phyloP scores from a whole-genome alignment of 2,113 vertebrate species.

The Kryptolebias marmoratus region DNA sequence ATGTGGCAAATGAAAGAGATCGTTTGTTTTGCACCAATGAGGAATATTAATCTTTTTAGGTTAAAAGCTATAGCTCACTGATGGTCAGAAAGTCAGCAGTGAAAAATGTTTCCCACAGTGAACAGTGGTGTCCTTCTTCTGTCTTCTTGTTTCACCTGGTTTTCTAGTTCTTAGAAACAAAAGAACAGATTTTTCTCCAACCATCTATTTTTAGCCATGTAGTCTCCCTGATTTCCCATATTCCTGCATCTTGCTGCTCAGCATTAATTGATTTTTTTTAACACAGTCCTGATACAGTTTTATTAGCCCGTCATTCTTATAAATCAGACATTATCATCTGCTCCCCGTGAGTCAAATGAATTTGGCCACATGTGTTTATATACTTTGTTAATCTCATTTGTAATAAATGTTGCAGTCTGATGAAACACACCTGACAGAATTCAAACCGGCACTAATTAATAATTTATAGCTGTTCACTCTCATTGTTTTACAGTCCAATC shows the following conservation, averaged over 20 bases:
- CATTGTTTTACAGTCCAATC: slow-evolving; percentile 10
- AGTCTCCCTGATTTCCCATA: neutral
- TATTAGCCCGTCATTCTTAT: neutral
- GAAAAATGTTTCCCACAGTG: slow-evolving; percentile 6
- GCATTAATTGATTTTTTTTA: neutral
- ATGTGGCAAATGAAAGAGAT: slow-evolving; percentile 24
- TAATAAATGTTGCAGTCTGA: neutral
- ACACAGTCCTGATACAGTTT: neutral
- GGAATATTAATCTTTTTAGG: neutral
- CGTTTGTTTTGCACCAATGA: slow-evolving; percentile 19
- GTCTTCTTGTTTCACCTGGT: slow-evolving; percentile 20
- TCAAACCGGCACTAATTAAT: slow-evolving; percentile 14
- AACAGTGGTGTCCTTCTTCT: slow-evolving; percentile 12
- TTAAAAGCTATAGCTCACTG: slow-evolving; percentile 5
- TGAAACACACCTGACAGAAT: slow-evolving; percentile 8
- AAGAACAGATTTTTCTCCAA: neutral
- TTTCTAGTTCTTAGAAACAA: neutral
- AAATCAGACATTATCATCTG: neutral
- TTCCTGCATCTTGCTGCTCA: neutral
- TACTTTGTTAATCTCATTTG: neutral
- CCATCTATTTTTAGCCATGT: neutral
- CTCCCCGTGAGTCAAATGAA: neutral
- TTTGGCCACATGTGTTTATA: neutral
- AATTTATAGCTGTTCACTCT: slow-evolving; percentile 8
- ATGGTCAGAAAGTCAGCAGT: slow-evolving; percentile 26